phyloP scores from a whole-genome alignment of 2,888 invertebrate genomes.

The Lepidocyrtoides sp. region DNA sequence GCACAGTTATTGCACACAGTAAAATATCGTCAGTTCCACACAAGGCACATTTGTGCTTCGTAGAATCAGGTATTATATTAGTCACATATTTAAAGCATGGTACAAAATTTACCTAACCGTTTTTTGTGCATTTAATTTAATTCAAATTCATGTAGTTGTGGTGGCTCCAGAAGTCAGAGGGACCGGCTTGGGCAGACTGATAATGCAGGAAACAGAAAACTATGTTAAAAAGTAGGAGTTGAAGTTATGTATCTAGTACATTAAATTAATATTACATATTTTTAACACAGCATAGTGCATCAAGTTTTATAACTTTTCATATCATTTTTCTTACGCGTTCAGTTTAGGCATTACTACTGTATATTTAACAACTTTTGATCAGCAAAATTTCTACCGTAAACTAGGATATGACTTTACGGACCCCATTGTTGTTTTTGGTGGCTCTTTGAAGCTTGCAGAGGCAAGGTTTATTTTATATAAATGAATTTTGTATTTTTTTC shows the following conservation, averaged over 20 bases:
- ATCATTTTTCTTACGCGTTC: neutral
- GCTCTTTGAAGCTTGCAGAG: slow-evolving; percentile 55
- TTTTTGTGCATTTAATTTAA: neutral
- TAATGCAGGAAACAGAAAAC: slow-evolving; percentile 92
- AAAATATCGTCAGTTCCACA: slow-evolving; percentile 92
- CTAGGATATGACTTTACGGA: slow-evolving; percentile 86
- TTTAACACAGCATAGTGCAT: no score
- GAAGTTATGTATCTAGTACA: neutral
- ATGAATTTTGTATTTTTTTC: neutral
- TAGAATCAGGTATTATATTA: slow-evolving; percentile 92
- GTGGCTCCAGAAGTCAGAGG: slow-evolving; percentile 91
- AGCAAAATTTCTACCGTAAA: slow-evolving; percentile 86
- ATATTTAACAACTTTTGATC: slow-evolving; percentile 86
- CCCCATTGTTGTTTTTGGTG: slow-evolving; percentile 84
- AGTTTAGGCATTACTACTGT: slow-evolving; percentile 85
- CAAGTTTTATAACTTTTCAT: no score
- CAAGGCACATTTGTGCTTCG: slow-evolving; percentile 91
- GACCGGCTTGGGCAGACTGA: slow-evolving; percentile 91
- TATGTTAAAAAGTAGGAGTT: slow-evolving; percentile 89
- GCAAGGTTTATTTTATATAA: no score
- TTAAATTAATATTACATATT: no score
- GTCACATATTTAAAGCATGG: no score
- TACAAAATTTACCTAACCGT: neutral
- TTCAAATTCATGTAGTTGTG: slow-evolving; percentile 88
- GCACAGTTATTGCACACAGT: slow-evolving; percentile 91